Conservation (phyloP, 2,888 invertebrate species). For the Nymphalis c-album region DNA sequence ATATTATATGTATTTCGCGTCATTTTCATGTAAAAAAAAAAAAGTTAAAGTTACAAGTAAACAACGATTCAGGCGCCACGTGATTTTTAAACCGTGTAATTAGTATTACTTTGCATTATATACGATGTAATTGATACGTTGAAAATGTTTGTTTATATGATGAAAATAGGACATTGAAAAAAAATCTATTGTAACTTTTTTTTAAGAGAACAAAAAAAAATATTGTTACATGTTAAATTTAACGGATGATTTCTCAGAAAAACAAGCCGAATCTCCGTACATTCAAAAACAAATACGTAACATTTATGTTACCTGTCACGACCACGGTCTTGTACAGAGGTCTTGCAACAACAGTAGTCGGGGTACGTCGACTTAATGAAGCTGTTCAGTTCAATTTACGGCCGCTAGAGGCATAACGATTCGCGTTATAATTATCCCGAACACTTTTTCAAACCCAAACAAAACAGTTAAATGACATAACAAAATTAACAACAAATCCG, state of each 20-base stretch:
- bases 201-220: slow-evolving; percentile 1
- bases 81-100: slow-evolving; percentile 3
- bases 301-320: no score
- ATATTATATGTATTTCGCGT: not conserved
- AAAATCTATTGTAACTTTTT: not conserved
- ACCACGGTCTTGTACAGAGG: no score
- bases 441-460: no score
- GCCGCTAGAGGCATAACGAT: no score
- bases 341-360: no score
- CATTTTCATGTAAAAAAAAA: not conserved
- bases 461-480: no score
- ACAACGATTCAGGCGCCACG: not conserved
- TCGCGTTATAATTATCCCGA: no score
- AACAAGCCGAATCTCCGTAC: not conserved
- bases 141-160: slow-evolving; percentile 2
- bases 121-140: not conserved
- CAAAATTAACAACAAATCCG: no score
- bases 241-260: not conserved
- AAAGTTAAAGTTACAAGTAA: slow-evolving; percentile 7
- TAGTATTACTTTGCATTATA: slow-evolving; percentile 5
- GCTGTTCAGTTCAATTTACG: no score
- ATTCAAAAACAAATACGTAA: not conserved
- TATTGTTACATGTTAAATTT: not conserved
- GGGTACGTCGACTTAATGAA: no score
- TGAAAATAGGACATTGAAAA: not conserved